Evolutionary conservation across 2,888 invertebrate species (phyloP), one percentile per base, ranked within the genome.

Genomic region (Coelopa pilipes): DNA sequence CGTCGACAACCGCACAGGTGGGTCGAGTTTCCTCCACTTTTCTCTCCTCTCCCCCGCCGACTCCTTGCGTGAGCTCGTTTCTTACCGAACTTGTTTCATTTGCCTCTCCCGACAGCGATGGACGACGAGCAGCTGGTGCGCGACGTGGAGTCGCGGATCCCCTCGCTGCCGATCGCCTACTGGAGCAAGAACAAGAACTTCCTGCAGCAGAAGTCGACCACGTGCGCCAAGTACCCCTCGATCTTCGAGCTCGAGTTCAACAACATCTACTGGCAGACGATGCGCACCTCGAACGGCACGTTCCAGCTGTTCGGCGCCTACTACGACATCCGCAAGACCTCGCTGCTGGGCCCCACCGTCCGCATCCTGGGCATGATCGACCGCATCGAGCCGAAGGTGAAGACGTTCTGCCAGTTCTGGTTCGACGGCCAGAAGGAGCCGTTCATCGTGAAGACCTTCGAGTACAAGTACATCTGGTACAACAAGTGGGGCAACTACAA

Each of bases 381-480:
- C 88, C 90, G 96, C 76, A 94, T 96, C 80, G 94, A 94, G 85
- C 97, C 96, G 0, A 92, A 91, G 72, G 91, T 94, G 34, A 91
- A 91, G 80, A 96, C 94, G 10, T 94, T 92, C 87, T 96, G 96
- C 87, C 96, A 95, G 87, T 91, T 96, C 80, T 96, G 96, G 96
- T 96, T 94, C 88, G 94, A 95, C 80, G 93, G 93, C 50, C 92
- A 93, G 80, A 92, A 92, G 79, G 94, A 94, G 81, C 95, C 96
- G 0, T 93, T 93, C 46, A 91, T 95, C 45, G 92, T 94, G 17
- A 93, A 94, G 84, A 93, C 92, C 21, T 92, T 95, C 80, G 96
- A 96, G 87, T 96, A 96, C 89, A 96, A 96, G 86, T 96, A 96
- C 87, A 94, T 96, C 80, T 97, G 97, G 97, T 94, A 95, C 87